phyloP scores from a whole-genome alignment of 2,888 invertebrate genomes.

The Pemphredon lugubris region DNA sequence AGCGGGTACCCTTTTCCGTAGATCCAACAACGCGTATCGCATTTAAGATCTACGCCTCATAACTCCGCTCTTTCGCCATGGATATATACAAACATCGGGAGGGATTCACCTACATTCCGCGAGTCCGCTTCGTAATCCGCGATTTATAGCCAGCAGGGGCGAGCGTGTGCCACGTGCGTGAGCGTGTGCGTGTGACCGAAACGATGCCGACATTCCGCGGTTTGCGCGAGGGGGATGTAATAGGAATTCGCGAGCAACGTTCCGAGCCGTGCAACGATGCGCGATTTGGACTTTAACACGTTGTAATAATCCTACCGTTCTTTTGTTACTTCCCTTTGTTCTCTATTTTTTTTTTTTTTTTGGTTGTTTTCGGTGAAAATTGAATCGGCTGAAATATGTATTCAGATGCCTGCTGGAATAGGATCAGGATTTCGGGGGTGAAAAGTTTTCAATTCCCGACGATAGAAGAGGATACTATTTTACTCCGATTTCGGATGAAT shows the following conservation, averaged over 20 bases:
- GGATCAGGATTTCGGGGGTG: too few species aligned
- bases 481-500: too few species aligned
- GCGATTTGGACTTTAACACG: slow-evolving; percentile 1
- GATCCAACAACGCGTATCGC: slow-evolving; percentile 2
- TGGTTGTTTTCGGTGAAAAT: too few species aligned
- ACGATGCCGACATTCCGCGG: slow-evolving; percentile 31
- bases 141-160: slow-evolving; percentile 39
- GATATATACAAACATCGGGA: slow-evolving; percentile 27
- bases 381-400: too few species aligned
- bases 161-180: too few species aligned
- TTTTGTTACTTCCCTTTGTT: too few species aligned
- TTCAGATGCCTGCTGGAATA: too few species aligned
- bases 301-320: too few species aligned
- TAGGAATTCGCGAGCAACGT: slow-evolving; percentile 19
- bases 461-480: too few species aligned
- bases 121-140: slow-evolving; percentile 29
- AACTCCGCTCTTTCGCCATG: slow-evolving; percentile 37
- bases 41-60: slow-evolving; percentile 4
- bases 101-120: slow-evolving; percentile 59
- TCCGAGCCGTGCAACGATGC: not conserved
- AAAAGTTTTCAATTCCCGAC: too few species aligned
- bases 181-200: slow-evolving; percentile 24
- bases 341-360: too few species aligned
- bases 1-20: slow-evolving; percentile 2
- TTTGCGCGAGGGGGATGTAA: slow-evolving; percentile 22